Conservation (phyloP, 2,113 vertebrate species). For the Tragelaphus strepsiceros region DNA sequence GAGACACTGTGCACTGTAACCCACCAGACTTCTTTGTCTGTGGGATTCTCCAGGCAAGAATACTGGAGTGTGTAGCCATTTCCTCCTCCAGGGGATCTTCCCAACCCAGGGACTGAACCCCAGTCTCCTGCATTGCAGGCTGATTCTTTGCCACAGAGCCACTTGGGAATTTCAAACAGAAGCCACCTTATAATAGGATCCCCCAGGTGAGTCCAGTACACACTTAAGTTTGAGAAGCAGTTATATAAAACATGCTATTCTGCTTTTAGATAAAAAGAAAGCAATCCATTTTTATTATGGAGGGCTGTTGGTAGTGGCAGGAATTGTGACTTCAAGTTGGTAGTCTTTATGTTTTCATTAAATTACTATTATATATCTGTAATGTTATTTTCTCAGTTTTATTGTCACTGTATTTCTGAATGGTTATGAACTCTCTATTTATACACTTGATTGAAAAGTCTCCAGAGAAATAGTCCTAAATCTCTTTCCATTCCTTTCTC, state of each 20-base stretch:
- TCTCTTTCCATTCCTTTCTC: not conserved
- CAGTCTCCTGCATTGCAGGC: not conserved
- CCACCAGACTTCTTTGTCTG: not conserved
- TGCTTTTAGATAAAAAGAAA: not conserved
- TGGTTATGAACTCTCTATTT: not conserved
- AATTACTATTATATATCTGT: not conserved
- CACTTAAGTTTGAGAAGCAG: not conserved
- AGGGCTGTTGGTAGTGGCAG: not conserved
- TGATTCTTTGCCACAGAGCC: not conserved
- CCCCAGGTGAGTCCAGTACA: not conserved
- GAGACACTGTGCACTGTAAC: not conserved
- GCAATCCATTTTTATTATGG: not conserved
- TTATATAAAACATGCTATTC: not conserved
- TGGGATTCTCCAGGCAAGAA: not conserved
- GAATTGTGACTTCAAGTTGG: not conserved
- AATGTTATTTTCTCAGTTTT: not conserved
- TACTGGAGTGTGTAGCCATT: not conserved
- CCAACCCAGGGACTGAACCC: not conserved
- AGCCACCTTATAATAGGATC: not conserved
- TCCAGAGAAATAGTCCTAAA: not conserved
- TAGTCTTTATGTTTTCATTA: not conserved
- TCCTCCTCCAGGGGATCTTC: not conserved
- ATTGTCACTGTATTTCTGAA: not conserved
- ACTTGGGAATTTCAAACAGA: not conserved
- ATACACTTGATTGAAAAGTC: not conserved